Evolutionary conservation across 2,113 vertebrate species (phyloP), one percentile per base, ranked within the genome.

Genomic region (Spea bombifrons): DNA sequence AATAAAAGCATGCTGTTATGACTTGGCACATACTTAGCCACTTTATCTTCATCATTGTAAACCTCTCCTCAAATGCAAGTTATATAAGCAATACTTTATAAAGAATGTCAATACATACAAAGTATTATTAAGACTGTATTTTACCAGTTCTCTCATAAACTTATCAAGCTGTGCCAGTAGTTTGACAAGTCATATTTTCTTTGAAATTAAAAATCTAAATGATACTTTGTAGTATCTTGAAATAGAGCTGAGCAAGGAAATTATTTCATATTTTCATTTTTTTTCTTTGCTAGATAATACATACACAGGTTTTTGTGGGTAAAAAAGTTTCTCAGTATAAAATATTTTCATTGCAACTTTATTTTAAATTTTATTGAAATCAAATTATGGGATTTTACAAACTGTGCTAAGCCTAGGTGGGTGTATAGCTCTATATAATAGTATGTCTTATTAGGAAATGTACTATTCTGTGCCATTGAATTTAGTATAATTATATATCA

Each of bases 111-210:
- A 74, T 74, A 80, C 49, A 74, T 61, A 68, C 48, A 66, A 71
- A 30, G 45, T 15, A 48, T 67, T 80, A 80, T 80, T 80, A 80
- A 80, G 64, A 80, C 78, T 74, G 71, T 80, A 80, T 80, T 80
- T 80, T 74, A 80, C 78, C 74, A 48, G 71, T 43, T 67, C 16
- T 44, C 64, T 13, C 78, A 74, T 80, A 80, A 80, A 71, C 78
- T 74, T 74, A 74, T 80, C 78, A 80, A 67, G 78, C 78, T 80
- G 78, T 74, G 78, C 52, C 57, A 61, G 53, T 12, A n/a, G 47
- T n/a, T 67, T 80, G 78, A 80, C 78, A 80, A 68, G 78, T 16
- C 15, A 68, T 80, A 80, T 74, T 74, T 80, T 74, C 50, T 73
- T 46, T 74, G n/a, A 80, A 80, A 74, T 80, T 74, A 74, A 80